Conservation (phyloP, 2,888 invertebrate genomes). For the Meiosimyza platycephala region DNA sequence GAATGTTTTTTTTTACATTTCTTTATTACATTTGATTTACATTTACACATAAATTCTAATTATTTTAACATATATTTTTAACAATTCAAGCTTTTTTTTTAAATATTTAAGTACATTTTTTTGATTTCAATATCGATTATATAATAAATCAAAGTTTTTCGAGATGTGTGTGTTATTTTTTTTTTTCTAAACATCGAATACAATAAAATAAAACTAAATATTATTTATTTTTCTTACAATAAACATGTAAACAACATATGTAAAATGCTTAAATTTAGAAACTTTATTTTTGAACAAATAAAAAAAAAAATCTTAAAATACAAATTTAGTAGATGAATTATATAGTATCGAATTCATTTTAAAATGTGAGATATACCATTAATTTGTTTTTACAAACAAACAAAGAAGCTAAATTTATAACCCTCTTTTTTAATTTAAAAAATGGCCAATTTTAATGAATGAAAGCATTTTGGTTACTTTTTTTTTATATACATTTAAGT, state of each 20-base stretch:
- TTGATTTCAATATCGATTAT: conserved; percentile 16
- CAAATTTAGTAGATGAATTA: too few species aligned
- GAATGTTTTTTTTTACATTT: background rate
- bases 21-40: conserved; percentile 2
- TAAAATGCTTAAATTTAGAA: conserved; percentile 13
- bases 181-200: background rate
- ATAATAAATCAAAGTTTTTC: conserved; percentile 1
- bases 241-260: background rate
- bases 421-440: too few species aligned
- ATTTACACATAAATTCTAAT: conserved; percentile 24
- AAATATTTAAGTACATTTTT: background rate
- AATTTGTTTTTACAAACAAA: too few species aligned
- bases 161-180: conserved; percentile 2
- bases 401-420: too few species aligned
- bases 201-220: background rate
- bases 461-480: conserved; percentile 25
- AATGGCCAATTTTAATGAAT: too few species aligned
- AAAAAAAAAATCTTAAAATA: background rate
- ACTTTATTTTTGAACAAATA: conserved; percentile 27
- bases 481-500: conserved; percentile 16
- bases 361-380: too few species aligned
- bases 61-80: background rate
- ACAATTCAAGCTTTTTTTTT: too few species aligned
- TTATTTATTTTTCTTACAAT: background rate
- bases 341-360: too few species aligned